Percentiles rank a stretch among this genome's conserved stretches.
These are phyloP conservation scores for Pilophorus perplexus DNA, from an alignment of 2,888 invertebrate genomes.

Conservation along the genomic window DNA sequence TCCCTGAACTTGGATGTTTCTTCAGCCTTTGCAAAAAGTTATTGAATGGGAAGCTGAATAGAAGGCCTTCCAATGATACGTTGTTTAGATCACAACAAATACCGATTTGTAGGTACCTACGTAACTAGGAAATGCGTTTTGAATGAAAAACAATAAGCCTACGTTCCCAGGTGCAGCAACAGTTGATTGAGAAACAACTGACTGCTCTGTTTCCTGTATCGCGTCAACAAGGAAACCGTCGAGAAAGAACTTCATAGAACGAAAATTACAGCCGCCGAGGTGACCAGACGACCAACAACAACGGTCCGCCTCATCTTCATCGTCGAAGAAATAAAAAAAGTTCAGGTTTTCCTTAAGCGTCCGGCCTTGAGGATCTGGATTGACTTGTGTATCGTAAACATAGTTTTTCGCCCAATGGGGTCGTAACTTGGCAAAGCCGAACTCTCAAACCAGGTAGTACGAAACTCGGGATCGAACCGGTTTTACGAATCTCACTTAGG, in stretches of 20 bases:
- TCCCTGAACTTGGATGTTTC: no score
- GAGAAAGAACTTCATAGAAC: background rate
- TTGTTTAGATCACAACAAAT: no score
- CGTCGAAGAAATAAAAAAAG: background rate
- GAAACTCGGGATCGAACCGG: slow-evolving; percentile 4
- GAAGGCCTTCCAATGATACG: no score
- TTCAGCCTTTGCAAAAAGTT: no score
- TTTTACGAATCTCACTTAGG: slow-evolving; percentile 4
- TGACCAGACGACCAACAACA: background rate
- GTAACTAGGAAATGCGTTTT: no score
- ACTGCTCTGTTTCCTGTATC: background rate
- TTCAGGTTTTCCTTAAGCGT: slow-evolving; percentile 13
- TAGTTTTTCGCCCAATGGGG: slow-evolving; percentile 13
- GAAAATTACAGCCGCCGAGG: background rate
- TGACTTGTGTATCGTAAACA: slow-evolving; percentile 22
- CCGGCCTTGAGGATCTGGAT: slow-evolving; percentile 13
- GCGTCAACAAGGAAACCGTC: background rate
- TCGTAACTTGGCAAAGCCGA: slow-evolving; percentile 18
- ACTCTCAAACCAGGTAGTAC: slow-evolving; percentile 24
- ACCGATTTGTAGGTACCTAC: no score
- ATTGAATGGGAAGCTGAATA: no score
- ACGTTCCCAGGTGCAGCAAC: no score
- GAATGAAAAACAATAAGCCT: no score
- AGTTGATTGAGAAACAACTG: no score
- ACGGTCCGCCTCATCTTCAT: background rate